Base-by-base conservation (phyloP, 1,140 invertebrate genomes). In the Chrysoperla carnea region DNA sequence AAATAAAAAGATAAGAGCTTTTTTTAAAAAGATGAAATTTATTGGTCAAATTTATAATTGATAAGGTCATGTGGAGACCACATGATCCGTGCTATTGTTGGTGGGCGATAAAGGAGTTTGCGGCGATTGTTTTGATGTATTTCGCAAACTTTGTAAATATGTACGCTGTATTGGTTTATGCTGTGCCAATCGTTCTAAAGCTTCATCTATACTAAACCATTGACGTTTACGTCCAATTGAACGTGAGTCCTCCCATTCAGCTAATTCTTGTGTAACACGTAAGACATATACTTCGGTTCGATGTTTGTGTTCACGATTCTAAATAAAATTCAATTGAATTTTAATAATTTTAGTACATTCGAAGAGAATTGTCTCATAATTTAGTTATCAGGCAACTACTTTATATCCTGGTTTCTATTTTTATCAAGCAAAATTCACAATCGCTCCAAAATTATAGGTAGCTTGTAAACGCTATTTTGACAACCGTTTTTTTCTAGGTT, bases 191-290 rank as follows among this genome's bases (percentile, higher is more conserved):
- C 87, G 77, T 43, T 81, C 73, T 44, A 90, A 60, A 28, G 90
- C 90, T 52, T 92, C 87, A 40, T 87, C 78, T 49, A 93, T 74
- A 29, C 78, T 76, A 60, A 93, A 93, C 89, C 89, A 94, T 60
- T 90, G 84, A 47, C 89, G 69, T 60, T 86, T 84, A 38, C 89
- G 76, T 37, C 86, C 87, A 63, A 90, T 88, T 51, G 75, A 75
- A 52, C 79, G 74, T 14, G 86, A 87, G 62, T 95, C 90, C 63
- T 93, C 88, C 89, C 89, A 94, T 59, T 93, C 89, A 17, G 86
- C 79, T 50, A 92, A 63, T 61, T 91, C 85, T 63, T 94, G 79
- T 6, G 84, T 88, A 13, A 93, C 88, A 49, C 77, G 75, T 76
- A 94, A 80, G 44, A 93, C 85, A 68, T 86, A 94, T 39, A 95